Evolutionary conservation across 2,888 invertebrate species (phyloP), one percentile per base, ranked within the genome.

Genomic region (Apamea anceps): DNA sequence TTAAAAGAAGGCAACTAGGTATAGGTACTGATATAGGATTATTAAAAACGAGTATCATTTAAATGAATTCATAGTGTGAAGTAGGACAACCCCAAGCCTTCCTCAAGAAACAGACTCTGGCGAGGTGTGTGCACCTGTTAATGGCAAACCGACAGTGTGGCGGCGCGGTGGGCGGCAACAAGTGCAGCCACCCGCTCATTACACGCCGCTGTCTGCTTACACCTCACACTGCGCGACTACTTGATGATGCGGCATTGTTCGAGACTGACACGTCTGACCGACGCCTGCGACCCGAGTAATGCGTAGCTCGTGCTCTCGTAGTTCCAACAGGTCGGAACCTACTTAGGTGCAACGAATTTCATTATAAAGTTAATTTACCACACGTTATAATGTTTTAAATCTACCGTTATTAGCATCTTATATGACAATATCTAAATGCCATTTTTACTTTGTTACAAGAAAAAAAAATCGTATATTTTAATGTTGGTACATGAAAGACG

Each of bases 161-260:
- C 28, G 76, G 77, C 48, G 32, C 77, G 81, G 90, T 89, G 89
- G 21, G 21, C 81, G 81, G 91, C 91, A 91, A 91, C 91, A 90
- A 91, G 91, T 91, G 91, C 77, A 84, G 80, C 81, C 72, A 85
- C 90, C 85, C 82, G 77, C 83, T 80, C 80, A 80, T 79, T 79
- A 84, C 82, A 42, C 83, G 85, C 81, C 82, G 67, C 78, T 63
- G 72, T 54, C 75, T 32, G 51, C 79, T 68, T 54, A 13, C 75
- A 25, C 18, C 66, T 48, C 63, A 15, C 54, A 2, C 28, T 32
- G 25, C 54, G 18, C 28, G 8, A 42, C 77, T 60, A 42, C 62
- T 42, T 28, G 28, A 51, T 77, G 48, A 60, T 42, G 32, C 67
- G 28, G 12, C 42, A 45, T 45, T 75, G 48, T 28, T 65, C 13